phyloP scores from a whole-genome alignment of 2,113 vertebrate genomes.

The Thalassarche chlororhynchos region DNA sequence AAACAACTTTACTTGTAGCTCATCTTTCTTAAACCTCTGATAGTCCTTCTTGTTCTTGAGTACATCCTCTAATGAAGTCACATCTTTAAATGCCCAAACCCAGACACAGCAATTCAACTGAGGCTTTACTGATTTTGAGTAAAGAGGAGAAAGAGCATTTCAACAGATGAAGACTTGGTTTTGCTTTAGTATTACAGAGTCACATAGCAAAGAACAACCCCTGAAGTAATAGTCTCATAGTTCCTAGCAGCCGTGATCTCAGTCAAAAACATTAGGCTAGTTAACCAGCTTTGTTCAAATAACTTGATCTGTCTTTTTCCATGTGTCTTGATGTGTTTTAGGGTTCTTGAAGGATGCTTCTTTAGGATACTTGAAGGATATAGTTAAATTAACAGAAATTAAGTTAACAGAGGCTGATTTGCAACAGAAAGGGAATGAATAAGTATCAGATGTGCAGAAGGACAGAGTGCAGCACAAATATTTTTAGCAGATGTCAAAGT shows the following conservation, averaged over 20 bases:
- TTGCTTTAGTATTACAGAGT: background rate
- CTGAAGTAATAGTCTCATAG: background rate
- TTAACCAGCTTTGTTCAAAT: background rate
- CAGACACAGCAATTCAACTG: background rate
- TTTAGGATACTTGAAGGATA: background rate
- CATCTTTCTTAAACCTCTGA: background rate
- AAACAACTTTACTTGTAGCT: background rate
- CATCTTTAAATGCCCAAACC: background rate
- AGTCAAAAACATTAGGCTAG: background rate
- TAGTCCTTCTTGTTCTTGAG: background rate
- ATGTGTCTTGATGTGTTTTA: background rate
- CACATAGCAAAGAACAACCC: background rate
- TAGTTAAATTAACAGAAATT: slow-evolving; percentile 25
- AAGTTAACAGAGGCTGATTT: slow-evolving; percentile 3
- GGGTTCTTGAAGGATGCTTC: background rate
- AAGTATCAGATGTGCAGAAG: slow-evolving; percentile 13
- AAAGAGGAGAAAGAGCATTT: background rate
- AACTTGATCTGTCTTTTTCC: background rate
- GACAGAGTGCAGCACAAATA: background rate
- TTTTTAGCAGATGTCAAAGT: slow-evolving; percentile 19
- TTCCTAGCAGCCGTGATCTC: background rate
- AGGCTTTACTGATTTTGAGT: background rate
- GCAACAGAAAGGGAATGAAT: background rate
- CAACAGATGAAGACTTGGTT: background rate
- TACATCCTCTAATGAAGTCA: background rate